Percentiles rank a stretch among this genome's conserved stretches.
Conservation (phyloP, 2,888 invertebrate species). For the Drosophila kambysellisi region DNA sequence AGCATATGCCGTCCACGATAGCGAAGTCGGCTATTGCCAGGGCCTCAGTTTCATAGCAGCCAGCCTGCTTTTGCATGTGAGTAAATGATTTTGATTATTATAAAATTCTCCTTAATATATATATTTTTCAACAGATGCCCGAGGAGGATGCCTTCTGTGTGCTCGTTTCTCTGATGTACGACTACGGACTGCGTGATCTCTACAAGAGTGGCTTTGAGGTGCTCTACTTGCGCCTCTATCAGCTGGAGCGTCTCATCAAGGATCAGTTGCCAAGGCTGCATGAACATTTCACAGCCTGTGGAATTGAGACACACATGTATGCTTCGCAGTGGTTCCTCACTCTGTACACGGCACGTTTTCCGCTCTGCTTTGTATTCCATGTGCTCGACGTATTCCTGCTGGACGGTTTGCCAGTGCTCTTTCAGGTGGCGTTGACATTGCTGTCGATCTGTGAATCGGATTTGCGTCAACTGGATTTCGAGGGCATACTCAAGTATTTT, state of each 20-base stretch:
- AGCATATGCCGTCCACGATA: slow-evolving; percentile 98
- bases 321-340: slow-evolving; percentile 99
- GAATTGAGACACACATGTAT: slow-evolving; percentile 99
- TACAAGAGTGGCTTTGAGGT: slow-evolving; percentile 99
- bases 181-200: slow-evolving; percentile 96
- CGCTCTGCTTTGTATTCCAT: slow-evolving; percentile 97
- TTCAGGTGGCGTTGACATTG: slow-evolving; percentile 97
- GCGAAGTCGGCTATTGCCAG: slow-evolving; percentile 99
- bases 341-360: slow-evolving; percentile 99
- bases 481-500: slow-evolving; percentile 98
- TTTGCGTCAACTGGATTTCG: slow-evolving; percentile 96
- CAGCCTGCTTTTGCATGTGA: slow-evolving; percentile 96
- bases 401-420: slow-evolving; percentile 97
- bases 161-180: slow-evolving; percentile 98
- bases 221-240: slow-evolving; percentile 96
- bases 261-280: slow-evolving; percentile 93
- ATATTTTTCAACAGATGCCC: slow-evolving; percentile 92
- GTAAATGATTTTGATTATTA: slow-evolving; percentile 80
- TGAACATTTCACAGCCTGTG: slow-evolving; percentile 92
- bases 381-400: slow-evolving; percentile 98
- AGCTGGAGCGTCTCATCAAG: slow-evolving; percentile 94
- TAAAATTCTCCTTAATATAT: neutral
- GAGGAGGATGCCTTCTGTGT: slow-evolving; percentile 99
- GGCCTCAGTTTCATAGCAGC: slow-evolving; percentile 99
- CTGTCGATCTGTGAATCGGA: slow-evolving; percentile 96